Evolutionary conservation across 2,888 invertebrate genomes (phyloP).

Genomic region (Galerucella pusilla): DNA sequence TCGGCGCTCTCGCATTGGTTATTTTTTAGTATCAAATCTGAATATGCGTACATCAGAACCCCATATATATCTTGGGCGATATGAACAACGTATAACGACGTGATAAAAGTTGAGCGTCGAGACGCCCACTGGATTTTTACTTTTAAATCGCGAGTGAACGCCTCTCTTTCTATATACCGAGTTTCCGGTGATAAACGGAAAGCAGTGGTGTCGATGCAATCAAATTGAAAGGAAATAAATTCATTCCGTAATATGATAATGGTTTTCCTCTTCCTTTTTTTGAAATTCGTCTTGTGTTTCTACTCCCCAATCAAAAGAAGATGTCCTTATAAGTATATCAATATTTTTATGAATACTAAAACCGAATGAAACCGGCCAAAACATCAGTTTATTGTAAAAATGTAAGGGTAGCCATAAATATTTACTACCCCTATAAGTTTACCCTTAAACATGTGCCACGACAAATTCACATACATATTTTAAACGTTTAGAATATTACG

Average conservation of each 20-base stretch:
- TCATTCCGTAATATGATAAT: too few species aligned
- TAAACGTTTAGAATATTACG: neutral
- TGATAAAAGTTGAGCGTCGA: conserved; percentile 20
- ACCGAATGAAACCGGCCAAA: neutral
- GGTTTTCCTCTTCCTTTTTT: too few species aligned
- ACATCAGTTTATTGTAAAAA: neutral
- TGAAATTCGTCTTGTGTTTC: too few species aligned
- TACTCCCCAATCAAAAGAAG: too few species aligned
- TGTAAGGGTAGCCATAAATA: neutral
- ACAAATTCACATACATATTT: neutral
- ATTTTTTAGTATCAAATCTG: conserved; percentile 59
- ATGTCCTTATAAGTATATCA: neutral
- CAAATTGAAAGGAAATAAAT: too few species aligned
- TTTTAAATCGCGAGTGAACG: conserved; percentile 24
- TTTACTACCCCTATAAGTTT: conserved; percentile 16
- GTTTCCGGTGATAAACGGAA: neutral
- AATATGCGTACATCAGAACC: conserved; percentile 57
- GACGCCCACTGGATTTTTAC: conserved; percentile 32
- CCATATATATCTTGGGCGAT: conserved; percentile 22
- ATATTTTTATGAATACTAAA: neutral
- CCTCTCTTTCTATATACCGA: neutral
- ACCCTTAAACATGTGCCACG: conserved; percentile 7
- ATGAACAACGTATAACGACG: conserved; percentile 32
- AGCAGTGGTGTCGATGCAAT: neutral
- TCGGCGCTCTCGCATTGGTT: conserved; percentile 55